Conservation (phyloP, 2,113 vertebrate genomes). For the Emydura subglobosa region DNA sequence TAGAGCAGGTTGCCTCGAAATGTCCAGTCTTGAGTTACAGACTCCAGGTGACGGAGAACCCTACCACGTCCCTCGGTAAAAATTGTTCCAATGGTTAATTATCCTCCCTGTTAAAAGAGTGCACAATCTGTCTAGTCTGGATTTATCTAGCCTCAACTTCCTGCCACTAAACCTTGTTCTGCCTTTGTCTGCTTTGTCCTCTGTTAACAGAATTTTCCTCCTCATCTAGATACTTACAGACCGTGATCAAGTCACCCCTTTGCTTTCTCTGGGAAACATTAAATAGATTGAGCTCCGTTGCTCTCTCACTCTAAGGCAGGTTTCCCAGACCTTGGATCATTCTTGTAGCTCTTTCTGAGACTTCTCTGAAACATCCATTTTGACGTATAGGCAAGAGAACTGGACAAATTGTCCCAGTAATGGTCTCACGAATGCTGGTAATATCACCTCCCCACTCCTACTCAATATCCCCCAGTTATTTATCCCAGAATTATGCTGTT, state of each 20-base stretch:
- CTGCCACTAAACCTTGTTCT: not conserved
- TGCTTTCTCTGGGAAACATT: not conserved
- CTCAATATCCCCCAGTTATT: not conserved
- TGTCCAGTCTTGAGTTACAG: too few species aligned
- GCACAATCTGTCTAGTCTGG: not conserved
- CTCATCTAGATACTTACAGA: not conserved
- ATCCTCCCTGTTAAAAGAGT: not conserved
- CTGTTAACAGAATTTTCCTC: not conserved
- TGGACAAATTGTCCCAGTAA: not conserved
- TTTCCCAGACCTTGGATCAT: not conserved
- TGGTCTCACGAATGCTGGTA: not conserved
- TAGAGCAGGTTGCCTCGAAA: too few species aligned
- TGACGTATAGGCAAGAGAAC: not conserved
- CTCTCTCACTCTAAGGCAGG: not conserved
- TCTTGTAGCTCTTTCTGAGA: not conserved
- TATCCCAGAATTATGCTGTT: not conserved
- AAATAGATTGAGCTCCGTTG: not conserved
- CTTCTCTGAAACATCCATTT: not conserved
- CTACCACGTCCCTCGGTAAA: too few species aligned
- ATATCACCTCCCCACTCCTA: not conserved
- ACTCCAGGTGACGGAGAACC: too few species aligned
- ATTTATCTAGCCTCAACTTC: not conserved
- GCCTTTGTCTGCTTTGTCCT: not conserved
- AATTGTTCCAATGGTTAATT: not conserved
- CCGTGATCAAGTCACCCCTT: rapidly evolving